phyloP scores from a whole-genome alignment of 2,888 invertebrate genomes.

The Agrochola lychnidis region DNA sequence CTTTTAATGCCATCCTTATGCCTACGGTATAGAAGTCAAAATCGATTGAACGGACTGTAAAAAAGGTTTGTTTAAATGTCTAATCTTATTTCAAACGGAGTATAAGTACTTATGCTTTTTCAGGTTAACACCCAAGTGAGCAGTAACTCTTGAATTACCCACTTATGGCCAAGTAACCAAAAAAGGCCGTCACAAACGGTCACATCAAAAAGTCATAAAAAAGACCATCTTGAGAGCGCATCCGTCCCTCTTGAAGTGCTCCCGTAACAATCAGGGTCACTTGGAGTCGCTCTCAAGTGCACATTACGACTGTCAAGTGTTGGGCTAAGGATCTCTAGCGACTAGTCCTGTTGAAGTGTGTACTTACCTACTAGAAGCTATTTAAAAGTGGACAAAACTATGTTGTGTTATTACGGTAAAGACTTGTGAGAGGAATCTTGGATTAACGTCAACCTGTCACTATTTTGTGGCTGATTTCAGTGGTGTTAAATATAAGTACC shows the following conservation, averaged over 20 bases:
- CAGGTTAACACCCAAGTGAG: background rate
- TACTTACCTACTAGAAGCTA: slow-evolving; percentile 30
- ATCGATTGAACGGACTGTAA: no score
- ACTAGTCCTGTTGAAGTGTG: slow-evolving; percentile 31
- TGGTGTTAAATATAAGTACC: no score
- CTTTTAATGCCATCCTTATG: no score
- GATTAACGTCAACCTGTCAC: background rate
- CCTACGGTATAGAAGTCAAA: no score
- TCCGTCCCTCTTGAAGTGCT: slow-evolving; percentile 45
- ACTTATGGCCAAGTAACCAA: slow-evolving; percentile 11
- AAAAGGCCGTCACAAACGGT: slow-evolving; percentile 27
- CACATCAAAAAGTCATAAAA: slow-evolving; percentile 45
- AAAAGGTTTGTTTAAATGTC: no score
- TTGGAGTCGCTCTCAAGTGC: slow-evolving; percentile 53
- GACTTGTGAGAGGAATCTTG: background rate
- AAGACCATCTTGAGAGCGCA: slow-evolving; percentile 38
- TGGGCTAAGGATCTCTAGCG: slow-evolving; percentile 20
- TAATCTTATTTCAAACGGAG: no score
- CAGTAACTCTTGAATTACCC: slow-evolving; percentile 29
- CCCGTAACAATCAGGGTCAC: slow-evolving; percentile 62
- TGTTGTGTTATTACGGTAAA: slow-evolving; percentile 2
- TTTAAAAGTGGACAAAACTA: slow-evolving; percentile 17
- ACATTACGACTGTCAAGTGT: slow-evolving; percentile 60
- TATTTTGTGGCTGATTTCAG: background rate
- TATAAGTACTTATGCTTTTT: no score